Evolutionary conservation across 1,140 invertebrate genomes (phyloP), one percentile per base, ranked within the genome.

Genomic region (Telenomus remus): DNA sequence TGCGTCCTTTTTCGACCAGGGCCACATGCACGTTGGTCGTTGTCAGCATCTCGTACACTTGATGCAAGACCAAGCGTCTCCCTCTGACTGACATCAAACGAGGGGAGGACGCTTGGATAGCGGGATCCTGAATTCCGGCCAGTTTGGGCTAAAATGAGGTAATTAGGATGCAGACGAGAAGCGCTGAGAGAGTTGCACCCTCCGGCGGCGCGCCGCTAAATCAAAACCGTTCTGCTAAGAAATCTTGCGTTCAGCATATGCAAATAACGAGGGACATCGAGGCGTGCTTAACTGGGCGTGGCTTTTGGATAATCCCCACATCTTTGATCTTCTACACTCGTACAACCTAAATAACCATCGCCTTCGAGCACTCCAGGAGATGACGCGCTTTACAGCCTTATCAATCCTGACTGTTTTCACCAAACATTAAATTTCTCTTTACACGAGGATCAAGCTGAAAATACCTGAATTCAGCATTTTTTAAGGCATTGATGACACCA

Each of bases 111-210:
- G 54, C 64, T 72, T 57, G 66, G 73, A 74, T 48, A 68, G 70
- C 71, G 63, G 65, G 51, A 81, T 83, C 75, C 80, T 51, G 68
- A 79, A 81, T 85, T 86, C 83, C 81, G 82, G 80, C 79, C 82
- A 85, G 85, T 86, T 85, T 84, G 61, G 75, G 78, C 74, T 56
- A 78, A 85, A 87, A 87, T 87, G 83, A 86, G 85, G 85, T 85
- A 87, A 87, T 87, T 87, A 87, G 84, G 80, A 87, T 87, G 84
- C 85, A 86, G 81, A 85, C 81, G 80, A 85, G 80, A 71, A 78
- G 63, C 74, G 68, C 71, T 54, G 57, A 27, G 19, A 27, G 19
- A 27, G 19, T 7, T 64, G 42, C 64, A 50, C 66, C 49, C 69
- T 48, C 57, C 65, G 59, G 60, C 77, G 56, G 79, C 71, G 53